A percentile compares a stretch with the other conserved stretches of the same genome.
Conservation (phyloP, 2,888 invertebrate genomes). For the Drosophila stalkeri region DNA sequence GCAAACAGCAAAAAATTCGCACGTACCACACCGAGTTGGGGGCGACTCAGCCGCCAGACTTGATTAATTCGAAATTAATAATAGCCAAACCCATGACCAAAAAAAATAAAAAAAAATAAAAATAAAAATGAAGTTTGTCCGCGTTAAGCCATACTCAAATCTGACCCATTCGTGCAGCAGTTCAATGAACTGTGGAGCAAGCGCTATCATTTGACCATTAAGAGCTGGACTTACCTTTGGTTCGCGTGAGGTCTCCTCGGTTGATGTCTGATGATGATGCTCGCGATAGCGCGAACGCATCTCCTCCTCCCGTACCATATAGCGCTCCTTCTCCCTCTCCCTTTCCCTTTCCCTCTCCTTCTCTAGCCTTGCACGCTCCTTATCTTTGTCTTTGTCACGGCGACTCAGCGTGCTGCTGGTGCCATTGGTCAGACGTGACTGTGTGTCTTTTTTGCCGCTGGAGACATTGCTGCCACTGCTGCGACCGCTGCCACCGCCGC, state of each 20-base stretch:
- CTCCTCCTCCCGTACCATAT: conserved; percentile 87
- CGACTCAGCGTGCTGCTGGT: conserved; percentile 83
- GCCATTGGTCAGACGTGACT: conserved; percentile 63
- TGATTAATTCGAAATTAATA: conserved; percentile 78
- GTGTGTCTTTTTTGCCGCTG: conserved; percentile 70
- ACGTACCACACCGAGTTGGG: conserved; percentile 17
- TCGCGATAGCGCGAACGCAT: conserved; percentile 87
- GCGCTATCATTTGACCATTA: conserved; percentile 67
- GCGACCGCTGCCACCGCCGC: conserved; percentile 87
- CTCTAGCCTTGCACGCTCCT: conserved; percentile 46
- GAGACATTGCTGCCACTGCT: conserved; percentile 77
- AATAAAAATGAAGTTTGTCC: not conserved
- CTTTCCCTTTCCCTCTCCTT: conserved; percentile 56
- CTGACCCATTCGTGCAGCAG: conserved; percentile 28
- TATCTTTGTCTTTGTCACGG: conserved; percentile 82
- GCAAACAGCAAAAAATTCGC: conserved; percentile 23
- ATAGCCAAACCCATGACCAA: conserved; percentile 62
- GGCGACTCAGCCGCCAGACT: conserved; percentile 43
- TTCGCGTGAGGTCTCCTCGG: conserved; percentile 80
- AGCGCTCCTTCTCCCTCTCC: conserved; percentile 75
- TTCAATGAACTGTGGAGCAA: conserved; percentile 56
- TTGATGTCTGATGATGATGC: conserved; percentile 85
- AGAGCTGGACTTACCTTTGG: conserved; percentile 80
- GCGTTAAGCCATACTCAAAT: conserved; percentile 19
- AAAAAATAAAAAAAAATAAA: conserved; percentile 2